Conservation (phyloP, 2,797 vertebrate genomes). For the Toxotes lorentzi region DNA sequence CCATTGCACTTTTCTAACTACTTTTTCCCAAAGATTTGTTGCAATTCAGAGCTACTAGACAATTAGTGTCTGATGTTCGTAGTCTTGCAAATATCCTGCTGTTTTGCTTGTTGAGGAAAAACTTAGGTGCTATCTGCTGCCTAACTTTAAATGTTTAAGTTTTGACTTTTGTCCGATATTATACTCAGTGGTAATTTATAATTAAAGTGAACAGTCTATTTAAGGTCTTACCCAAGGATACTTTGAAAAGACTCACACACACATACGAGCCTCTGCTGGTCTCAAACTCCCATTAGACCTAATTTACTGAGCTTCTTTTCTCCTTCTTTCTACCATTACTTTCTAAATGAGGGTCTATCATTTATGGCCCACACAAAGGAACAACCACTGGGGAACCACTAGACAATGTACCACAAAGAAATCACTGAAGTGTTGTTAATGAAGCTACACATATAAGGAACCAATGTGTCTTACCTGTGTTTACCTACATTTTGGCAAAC, state of each 20-base stretch:
- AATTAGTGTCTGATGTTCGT: neutral
- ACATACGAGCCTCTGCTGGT: conserved; percentile 17
- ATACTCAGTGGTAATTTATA: conserved; percentile 16
- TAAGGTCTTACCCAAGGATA: conserved; percentile 1
- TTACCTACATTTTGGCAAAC: neutral
- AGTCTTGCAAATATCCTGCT: neutral
- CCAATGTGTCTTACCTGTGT: neutral
- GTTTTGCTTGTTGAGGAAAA: conserved; percentile 2
- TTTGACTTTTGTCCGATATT: neutral
- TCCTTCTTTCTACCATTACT: conserved; percentile 23
- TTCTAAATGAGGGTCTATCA: conserved; percentile 5
- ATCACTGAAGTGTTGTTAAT: conserved; percentile 25
- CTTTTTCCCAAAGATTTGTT: neutral
- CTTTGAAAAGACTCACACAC: conserved; percentile 14
- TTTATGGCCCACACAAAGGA: conserved; percentile 13
- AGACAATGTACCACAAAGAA: conserved; percentile 23
- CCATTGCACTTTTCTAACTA: neutral
- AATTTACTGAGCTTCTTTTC: conserved; percentile 41
- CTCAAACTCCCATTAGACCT: conserved; percentile 50
- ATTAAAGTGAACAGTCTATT: neutral
- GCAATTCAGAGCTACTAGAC: neutral
- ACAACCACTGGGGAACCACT: conserved; percentile 14
- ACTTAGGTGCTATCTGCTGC: neutral
- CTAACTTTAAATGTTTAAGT: conserved; percentile 18
- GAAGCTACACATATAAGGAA: neutral